These are phyloP conservation scores for Himalopsyche anomala DNA, from an alignment of 2,888 invertebrate genomes.

Conservation along the genomic window DNA sequence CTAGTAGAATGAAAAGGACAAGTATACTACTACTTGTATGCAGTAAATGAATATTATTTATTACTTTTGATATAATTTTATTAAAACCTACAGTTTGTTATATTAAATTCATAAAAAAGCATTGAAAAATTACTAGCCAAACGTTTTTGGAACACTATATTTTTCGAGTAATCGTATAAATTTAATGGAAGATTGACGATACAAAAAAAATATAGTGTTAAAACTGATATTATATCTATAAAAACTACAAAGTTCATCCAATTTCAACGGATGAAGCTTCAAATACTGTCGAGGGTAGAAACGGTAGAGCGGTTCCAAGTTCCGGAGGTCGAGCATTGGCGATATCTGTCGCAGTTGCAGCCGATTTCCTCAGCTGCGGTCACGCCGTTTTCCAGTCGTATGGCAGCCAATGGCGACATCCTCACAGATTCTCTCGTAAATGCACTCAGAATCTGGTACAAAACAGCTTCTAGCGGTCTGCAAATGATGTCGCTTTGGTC, in stretches of 20 bases:
- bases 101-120: too few species aligned
- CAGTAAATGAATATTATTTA: too few species aligned
- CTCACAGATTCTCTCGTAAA: neutral
- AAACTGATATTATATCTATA: too few species aligned
- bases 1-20: too few species aligned
- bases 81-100: too few species aligned
- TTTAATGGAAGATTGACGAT: too few species aligned
- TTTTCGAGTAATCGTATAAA: too few species aligned
- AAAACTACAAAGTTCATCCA: neutral
- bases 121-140: too few species aligned
- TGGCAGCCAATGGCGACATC: conserved; percentile 44
- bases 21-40: too few species aligned
- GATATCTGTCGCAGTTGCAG: conserved; percentile 27
- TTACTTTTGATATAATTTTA: too few species aligned
- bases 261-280: neutral
- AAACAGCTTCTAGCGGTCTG: conserved; percentile 43
- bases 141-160: too few species aligned
- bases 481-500: conserved; percentile 44
- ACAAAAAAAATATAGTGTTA: too few species aligned
- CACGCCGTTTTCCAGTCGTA: conserved; percentile 45
- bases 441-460: conserved; percentile 28
- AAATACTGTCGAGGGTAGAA: neutral
- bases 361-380: conserved; percentile 12
- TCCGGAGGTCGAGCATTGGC: conserved; percentile 16
- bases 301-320: neutral